phyloP scores from a whole-genome alignment of 2,888 invertebrate species.

The Zelleria hepariella region DNA sequence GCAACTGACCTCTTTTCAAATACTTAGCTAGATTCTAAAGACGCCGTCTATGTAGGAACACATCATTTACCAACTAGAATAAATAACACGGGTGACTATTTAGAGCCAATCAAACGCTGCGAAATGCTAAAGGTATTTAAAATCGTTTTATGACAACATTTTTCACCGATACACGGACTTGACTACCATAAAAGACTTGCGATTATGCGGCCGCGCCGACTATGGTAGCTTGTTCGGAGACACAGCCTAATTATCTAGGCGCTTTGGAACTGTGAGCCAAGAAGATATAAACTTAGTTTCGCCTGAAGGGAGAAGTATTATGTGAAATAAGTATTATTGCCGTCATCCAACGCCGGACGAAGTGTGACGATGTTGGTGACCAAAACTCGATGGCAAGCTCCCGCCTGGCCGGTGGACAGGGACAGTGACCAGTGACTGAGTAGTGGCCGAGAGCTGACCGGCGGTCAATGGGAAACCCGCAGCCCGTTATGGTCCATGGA shows the following conservation, averaged over 20 bases:
- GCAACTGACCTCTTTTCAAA: background rate
- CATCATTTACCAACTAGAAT: background rate
- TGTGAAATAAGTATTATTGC: too few relatives aligned
- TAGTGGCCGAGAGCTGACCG: too few relatives aligned
- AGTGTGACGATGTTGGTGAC: too few relatives aligned
- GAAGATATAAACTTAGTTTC: conserved; percentile 31
- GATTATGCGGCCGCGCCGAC: conserved; percentile 55
- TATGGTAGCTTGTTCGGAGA: conserved; percentile 52
- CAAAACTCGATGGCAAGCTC: too few relatives aligned
- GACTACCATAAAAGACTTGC: conserved; percentile 51
- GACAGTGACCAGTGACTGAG: too few relatives aligned
- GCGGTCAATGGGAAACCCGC: too few relatives aligned
- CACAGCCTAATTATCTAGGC: conserved; percentile 54
- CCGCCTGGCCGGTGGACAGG: too few relatives aligned
- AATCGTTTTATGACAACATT: conserved; percentile 63
- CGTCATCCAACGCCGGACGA: too few relatives aligned
- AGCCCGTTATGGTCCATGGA: too few relatives aligned
- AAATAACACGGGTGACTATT: conserved; percentile 16
- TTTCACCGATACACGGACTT: conserved; percentile 52
- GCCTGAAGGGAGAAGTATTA: too few relatives aligned
- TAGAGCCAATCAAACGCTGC: conserved; percentile 25
- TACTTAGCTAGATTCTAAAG: background rate
- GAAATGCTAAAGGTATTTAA: conserved; percentile 49
- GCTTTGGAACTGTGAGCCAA: conserved; percentile 45
- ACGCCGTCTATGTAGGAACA: background rate